Base-by-base conservation (phyloP, 2,797 vertebrate genomes). In the Leontocebus nigricollis region DNA sequence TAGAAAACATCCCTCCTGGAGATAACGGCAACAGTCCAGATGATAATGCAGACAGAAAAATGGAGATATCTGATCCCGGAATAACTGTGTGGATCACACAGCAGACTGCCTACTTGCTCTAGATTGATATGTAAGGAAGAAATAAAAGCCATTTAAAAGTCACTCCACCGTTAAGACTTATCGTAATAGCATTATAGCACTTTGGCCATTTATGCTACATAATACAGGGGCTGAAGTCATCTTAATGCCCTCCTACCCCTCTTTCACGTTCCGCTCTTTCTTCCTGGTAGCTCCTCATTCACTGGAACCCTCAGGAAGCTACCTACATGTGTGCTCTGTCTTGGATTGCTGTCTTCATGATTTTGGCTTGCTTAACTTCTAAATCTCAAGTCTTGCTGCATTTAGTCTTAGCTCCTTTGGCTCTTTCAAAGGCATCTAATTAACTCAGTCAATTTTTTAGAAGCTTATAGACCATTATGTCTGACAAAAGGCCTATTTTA, bases 381-480 rank as follows among this genome's bases (percentile, higher is more conserved):
- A 33, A 27, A 2, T 57, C 50, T 70, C 3, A 24, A 86, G 10
- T 86, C 36, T 55, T 92, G 8, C n/a, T 59, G 19, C 30, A 64
- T 90, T 93, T 87, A 72, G 67, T 64, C 93, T 92, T 61, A 64
- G 7, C 46, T 83, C 81, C 81, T 52, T 57, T 95, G 87, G 26
- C 27, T 90, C 73, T 84, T 96, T 88, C 64, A 85, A 94, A 96
- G 15, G n/a, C 39, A 44, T 90, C 50, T 24, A 22, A 57, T 85
- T 24, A 95, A 85, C 44, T 95, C 30, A 61, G 24, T 89, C 3
- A 84, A 22, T 44, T 55, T 83, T 76, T 83, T 75, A 70, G 55
- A 75, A 46, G 70, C 1, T 72, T 52, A 39, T 20, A 82, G 79
- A 27, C 33, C 19, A 44, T 85, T 72, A 6, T 20, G 52, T 85